phyloP scores from a whole-genome alignment of 2,113 vertebrate genomes.

The Sphyrna mokarran region DNA sequence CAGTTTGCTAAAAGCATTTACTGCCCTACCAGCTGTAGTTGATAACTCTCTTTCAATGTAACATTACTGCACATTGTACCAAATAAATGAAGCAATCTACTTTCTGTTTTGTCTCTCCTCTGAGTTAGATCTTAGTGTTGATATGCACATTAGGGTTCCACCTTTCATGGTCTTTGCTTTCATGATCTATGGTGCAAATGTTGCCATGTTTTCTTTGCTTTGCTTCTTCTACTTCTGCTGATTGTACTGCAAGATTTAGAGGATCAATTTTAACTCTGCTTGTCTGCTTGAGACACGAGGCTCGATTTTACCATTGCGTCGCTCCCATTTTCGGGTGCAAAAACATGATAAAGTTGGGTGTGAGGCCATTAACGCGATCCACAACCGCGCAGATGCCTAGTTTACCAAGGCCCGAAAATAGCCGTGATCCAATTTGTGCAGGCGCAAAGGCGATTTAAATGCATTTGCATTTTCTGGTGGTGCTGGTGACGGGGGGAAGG shows the following conservation, averaged over 20 bases:
- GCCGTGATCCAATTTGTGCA: too few species aligned
- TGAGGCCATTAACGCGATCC: too few species aligned
- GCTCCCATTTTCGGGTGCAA: too few species aligned
- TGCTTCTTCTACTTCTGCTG: neutral
- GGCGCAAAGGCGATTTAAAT: too few species aligned
- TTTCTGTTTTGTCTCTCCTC: neutral
- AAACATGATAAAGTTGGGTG: too few species aligned
- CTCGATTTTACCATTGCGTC: too few species aligned
- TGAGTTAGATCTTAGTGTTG: neutral
- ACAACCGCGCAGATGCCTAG: too few species aligned
- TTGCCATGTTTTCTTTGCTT: neutral
- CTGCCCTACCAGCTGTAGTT: neutral
- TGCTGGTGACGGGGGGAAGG: too few species aligned
- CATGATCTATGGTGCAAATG: neutral
- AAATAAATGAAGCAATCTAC: neutral
- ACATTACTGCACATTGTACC: neutral
- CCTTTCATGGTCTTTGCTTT: neutral
- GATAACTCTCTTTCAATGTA: slow-evolving; percentile 23
- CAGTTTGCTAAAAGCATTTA: slow-evolving; percentile 25
- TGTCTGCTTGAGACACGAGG: neutral
- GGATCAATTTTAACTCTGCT: neutral
- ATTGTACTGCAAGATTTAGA: neutral
- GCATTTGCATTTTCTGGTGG: too few species aligned
- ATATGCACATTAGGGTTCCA: neutral
- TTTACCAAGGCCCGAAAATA: too few species aligned